Evolutionary conservation across 2,113 vertebrate species (phyloP).

Genomic region (Festucalex cinctus): DNA sequence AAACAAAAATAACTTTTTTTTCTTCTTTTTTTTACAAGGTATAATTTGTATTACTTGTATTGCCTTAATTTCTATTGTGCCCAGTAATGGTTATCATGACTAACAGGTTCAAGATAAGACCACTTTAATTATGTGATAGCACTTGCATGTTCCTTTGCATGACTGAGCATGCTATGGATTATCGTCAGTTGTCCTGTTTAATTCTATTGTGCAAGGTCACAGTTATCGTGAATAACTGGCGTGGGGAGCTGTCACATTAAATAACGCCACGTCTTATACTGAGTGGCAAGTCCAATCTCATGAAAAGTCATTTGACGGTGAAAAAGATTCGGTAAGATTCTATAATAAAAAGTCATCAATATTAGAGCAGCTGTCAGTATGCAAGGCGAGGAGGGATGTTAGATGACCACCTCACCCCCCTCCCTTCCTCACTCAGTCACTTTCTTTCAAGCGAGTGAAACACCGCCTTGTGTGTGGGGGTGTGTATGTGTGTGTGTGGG

Average conservation of each 20-base stretch:
- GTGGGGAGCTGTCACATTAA: background rate
- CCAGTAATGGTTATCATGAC: too few species aligned
- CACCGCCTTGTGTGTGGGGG: slow-evolving; percentile 67
- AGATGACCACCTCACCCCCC: slow-evolving; percentile 36
- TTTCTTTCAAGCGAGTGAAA: slow-evolving; percentile 56
- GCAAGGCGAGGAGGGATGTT: slow-evolving; percentile 23
- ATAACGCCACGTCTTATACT: background rate
- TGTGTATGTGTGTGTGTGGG: background rate
- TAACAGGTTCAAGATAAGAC: too few species aligned
- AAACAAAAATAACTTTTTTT: too few species aligned
- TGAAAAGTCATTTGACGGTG: slow-evolving; percentile 30
- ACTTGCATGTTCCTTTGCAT: background rate
- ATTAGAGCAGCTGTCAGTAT: slow-evolving; percentile 58
- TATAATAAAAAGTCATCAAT: slow-evolving; percentile 69
- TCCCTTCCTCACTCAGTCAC: slow-evolving; percentile 14
- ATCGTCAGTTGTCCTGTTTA: background rate
- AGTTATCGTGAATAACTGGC: background rate
- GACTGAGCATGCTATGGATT: background rate
- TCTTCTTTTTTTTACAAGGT: too few species aligned
- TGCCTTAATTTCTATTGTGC: too few species aligned
- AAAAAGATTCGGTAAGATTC: slow-evolving; percentile 57
- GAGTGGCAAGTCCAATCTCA: slow-evolving; percentile 11
- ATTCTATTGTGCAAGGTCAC: background rate
- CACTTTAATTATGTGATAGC: too few species aligned
- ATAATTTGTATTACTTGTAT: too few species aligned